These are phyloP conservation scores for Okamejei kenojei DNA, from an alignment of 2,797 vertebrate genomes.

Conservation along the genomic window DNA sequence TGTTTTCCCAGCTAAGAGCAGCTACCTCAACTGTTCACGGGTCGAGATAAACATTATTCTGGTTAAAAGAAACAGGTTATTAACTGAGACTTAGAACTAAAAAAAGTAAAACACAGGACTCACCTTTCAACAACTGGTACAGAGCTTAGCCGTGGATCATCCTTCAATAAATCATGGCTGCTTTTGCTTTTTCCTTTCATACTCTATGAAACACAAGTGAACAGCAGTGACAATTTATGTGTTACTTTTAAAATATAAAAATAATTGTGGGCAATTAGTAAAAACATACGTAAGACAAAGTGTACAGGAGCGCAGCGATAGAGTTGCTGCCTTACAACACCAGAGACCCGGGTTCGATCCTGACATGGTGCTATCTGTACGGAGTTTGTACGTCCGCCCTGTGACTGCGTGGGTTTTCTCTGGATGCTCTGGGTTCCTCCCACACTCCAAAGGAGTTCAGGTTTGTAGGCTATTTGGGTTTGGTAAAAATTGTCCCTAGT, in stretches of 20 bases:
- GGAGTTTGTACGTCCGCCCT: no score
- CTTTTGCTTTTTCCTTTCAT: slow-evolving; percentile 96
- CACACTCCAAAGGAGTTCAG: no score
- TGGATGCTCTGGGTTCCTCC: no score
- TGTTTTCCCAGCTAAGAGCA: not conserved
- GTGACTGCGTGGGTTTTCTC: no score
- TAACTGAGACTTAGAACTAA: not conserved
- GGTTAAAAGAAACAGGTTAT: no score
- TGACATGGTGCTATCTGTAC: no score
- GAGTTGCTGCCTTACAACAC: no score
- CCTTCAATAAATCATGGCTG: slow-evolving; percentile 90
- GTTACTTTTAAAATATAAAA: no score
- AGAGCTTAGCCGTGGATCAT: slow-evolving; percentile 85
- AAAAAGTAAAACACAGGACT: slow-evolving; percentile 13
- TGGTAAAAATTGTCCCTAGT: no score
- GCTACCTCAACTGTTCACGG: not conserved
- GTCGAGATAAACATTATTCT: not conserved
- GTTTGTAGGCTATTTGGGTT: no score
- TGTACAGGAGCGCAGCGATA: no score
- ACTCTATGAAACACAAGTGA: slow-evolving; percentile 59
- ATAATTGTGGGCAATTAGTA: not conserved
- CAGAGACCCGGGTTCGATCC: no score
- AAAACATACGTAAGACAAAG: not conserved
- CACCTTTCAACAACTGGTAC: slow-evolving; percentile 83
- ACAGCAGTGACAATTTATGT: slow-evolving; percentile 43